Base-by-base conservation (phyloP, 2,888 invertebrate species). In the Nipponacmea schrenckii region DNA sequence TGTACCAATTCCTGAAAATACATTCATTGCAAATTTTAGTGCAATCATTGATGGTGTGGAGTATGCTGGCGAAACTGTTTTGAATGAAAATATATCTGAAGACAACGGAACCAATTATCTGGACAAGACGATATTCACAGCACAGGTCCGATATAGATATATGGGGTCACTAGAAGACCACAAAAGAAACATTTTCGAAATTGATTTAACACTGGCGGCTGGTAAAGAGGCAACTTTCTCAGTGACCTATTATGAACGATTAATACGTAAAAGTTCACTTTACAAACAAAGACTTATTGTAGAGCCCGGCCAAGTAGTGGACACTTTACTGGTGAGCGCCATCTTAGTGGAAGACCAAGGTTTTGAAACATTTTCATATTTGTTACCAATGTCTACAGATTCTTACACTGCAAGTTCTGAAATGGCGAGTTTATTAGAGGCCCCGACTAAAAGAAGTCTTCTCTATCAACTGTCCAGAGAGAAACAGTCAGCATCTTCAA, bases 171-270 rank as follows among this genome's bases (percentile, higher is more conserved):
- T 71, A 12, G 68, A 78, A 20, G 79, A 72, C 10, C 67, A 78
- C 15, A 78, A 77, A 12, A 78, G 77, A 74, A 78, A 81, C 12
- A 72, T 73, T 17, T 83, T 83, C 63, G 67, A 65, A 12, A 74
- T 93, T 0, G 91, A 91, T 0, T 91, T 93, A 62, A 93, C 93
- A 82, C 90, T 93, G 14, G 93, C 92, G 77, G 90, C 92, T 0
- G 87, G 90, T 66, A 91, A 91, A 17, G 91, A 91, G 72, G 93
- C 92, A 0, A 88, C 90, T 0, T 94, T 94, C 86, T 92, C 92
- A 82, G 87, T 94, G 74, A 92, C 91, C 0, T 94, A 94, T 86
- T 93, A 94, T 85, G 93, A 94, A 87, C 81, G 94, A 62, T 86
- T 94, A 67, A 87, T 90, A 20, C 90, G 93, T 7, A 91, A 91